Evolutionary conservation across 1,140 invertebrate species (phyloP).

Genomic region (Latrodectus geometricus): DNA sequence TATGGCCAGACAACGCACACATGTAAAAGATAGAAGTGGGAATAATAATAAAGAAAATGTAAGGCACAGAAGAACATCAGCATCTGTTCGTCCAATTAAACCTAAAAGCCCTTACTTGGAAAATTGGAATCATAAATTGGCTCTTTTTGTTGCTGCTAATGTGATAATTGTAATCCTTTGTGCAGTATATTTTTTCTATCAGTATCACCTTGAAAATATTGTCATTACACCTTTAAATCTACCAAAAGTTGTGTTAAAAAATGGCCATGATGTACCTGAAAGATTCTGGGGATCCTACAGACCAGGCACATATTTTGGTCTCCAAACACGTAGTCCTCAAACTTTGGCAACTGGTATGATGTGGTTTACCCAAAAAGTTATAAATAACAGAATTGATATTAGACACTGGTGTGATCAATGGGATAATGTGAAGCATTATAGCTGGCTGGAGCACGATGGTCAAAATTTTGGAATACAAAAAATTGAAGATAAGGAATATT

Average conservation of each 20-base stretch:
- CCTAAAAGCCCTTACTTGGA: constrained; percentile 28
- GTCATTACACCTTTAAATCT: constrained; percentile 87
- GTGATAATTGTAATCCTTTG: constrained; percentile 45
- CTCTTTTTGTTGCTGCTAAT: constrained; percentile 53
- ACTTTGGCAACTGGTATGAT: constrained; percentile 93
- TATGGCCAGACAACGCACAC: constrained; percentile 29
- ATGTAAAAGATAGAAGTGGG: background rate
- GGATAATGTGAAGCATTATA: constrained; percentile 83
- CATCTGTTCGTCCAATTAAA: background rate
- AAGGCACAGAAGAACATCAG: background rate
- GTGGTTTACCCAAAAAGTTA: constrained; percentile 87
- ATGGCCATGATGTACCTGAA: constrained; percentile 80
- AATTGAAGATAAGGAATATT: constrained; percentile 83
- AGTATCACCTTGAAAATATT: constrained; percentile 86
- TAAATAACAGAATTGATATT: constrained; percentile 57
- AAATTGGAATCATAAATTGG: constrained; percentile 53
- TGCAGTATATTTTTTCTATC: constrained; percentile 78
- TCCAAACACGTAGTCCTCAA: constrained; percentile 88
- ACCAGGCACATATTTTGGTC: constrained; percentile 74
- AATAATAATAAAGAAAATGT: background rate
- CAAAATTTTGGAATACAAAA: constrained; percentile 90
- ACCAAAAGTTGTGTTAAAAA: constrained; percentile 79
- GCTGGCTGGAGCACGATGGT: constrained; percentile 94
- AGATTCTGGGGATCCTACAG: constrained; percentile 76
- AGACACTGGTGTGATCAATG: constrained; percentile 95